Evolutionary conservation across 2,113 vertebrate genomes (phyloP).

Genomic region (Zosterops hypoxanthus): DNA sequence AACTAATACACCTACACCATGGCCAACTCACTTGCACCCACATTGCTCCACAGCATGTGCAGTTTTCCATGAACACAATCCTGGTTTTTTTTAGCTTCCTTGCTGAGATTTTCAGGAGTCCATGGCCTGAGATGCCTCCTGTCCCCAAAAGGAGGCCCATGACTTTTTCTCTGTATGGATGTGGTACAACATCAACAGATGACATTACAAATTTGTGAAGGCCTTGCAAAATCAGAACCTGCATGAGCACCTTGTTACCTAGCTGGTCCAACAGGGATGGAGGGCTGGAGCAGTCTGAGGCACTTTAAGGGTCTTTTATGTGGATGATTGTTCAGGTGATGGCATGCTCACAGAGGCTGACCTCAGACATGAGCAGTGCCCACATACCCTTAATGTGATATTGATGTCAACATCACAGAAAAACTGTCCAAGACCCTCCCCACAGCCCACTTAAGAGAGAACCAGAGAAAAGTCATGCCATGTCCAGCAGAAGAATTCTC

Average conservation of each 20-base stretch:
- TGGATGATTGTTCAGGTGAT: neutral
- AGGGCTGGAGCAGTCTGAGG: neutral
- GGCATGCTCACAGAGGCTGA: neutral
- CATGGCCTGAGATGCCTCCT: neutral
- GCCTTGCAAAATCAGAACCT: neutral
- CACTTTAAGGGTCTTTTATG: neutral
- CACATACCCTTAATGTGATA: neutral
- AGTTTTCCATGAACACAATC: neutral
- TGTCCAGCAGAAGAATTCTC: neutral
- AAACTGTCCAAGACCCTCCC: neutral
- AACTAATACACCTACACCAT: neutral
- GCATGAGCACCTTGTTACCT: neutral
- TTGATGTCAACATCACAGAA: neutral
- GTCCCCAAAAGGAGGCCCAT: neutral
- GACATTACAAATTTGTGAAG: neutral
- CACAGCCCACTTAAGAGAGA: neutral
- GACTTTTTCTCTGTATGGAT: neutral
- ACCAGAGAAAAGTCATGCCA: neutral
- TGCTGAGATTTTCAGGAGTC: rapidly evolving
- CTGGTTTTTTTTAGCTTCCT: neutral
- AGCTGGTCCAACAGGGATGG: neutral
- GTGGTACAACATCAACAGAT: neutral
- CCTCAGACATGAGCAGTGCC: neutral
- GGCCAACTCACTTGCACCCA: neutral
- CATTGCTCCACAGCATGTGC: neutral